A percentile compares a stretch with the other conserved stretches of the same genome.
These are phyloP conservation scores for Homalodisca vitripennis DNA, from an alignment of 1,140 invertebrate species.

Conservation along the genomic window DNA sequence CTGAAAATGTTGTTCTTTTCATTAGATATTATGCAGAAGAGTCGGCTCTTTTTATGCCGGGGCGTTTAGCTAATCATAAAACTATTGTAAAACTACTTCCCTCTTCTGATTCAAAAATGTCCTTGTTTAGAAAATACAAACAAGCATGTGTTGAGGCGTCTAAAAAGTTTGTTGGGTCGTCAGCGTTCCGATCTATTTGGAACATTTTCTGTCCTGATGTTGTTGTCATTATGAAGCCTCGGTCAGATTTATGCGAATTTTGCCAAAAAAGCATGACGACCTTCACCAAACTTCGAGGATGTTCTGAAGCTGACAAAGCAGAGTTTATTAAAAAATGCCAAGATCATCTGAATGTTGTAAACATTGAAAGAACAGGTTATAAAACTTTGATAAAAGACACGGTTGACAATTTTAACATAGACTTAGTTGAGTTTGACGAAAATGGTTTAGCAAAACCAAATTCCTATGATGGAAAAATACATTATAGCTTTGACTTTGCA, in stretches of 20 bases:
- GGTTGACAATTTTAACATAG: constrained; percentile 12
- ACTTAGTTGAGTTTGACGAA: neutral
- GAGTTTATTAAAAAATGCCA: constrained; percentile 17
- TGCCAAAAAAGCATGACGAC: constrained; percentile 29
- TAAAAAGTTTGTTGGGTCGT: too few species aligned
- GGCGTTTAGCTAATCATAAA: constrained; percentile 3
- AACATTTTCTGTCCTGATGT: constrained; percentile 26
- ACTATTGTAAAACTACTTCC: constrained; percentile 28
- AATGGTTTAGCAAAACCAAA: neutral
- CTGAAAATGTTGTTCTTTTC: constrained; percentile 18
- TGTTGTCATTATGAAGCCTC: constrained; percentile 24
- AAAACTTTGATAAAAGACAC: constrained; percentile 12
- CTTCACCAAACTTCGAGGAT: neutral
- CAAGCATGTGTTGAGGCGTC: constrained; percentile 18
- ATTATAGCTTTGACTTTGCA: constrained; percentile 35
- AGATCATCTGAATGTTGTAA: constrained; percentile 18
- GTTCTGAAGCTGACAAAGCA: constrained; percentile 19
- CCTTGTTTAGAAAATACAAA: constrained; percentile 25
- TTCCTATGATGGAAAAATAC: constrained; percentile 20
- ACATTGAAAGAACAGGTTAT: constrained; percentile 25
- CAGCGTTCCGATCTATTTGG: constrained; percentile 20
- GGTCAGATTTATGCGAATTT: constrained; percentile 23
- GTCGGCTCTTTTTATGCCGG: constrained; percentile 28
- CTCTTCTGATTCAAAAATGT: constrained; percentile 5
- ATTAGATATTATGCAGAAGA: constrained; percentile 29